Base-by-base conservation (phyloP, 2,113 vertebrate genomes). In the Ophthalmolycus amberensis region DNA sequence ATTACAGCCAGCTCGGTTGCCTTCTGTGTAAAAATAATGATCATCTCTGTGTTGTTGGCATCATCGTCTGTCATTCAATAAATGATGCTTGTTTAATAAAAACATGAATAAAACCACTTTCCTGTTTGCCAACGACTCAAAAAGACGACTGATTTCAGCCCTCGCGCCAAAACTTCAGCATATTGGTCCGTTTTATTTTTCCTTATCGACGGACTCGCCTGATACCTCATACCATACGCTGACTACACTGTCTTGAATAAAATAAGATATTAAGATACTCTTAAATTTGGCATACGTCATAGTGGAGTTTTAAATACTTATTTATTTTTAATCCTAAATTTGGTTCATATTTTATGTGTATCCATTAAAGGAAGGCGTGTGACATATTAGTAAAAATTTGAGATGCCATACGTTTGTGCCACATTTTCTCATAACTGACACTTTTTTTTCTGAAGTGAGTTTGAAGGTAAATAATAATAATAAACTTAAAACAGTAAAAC, bases 81-180 rank as follows among this genome's bases (percentile, higher is more conserved):
- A 91, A 86, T 42, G 58, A 89, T 92, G 92, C 89, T 93, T 95
- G 91, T 95, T 95, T 93, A 86, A 93, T 90, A 92, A 90, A 93
- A 89, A 48, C 69, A 80, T 85, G 25, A 84, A 88, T 79, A 79
- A 79, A 91, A 81, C 8, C 79, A 50, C 42, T 71, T 64, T 73
- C 70, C 60, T 75, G 63, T 91, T 79, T 85, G 80, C 75, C 74
- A 71, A 83, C 32, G 60, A 67, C 66, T 42, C 29, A 11, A 71
- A 75, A 75, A 3, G n/a, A 66, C 75, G 75, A 32, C 3, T 82
- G 71, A 38, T 38, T 58, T 65, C 20, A 59, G 59, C 22, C 18
- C 63, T 34, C 34, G 34, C 34, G 6, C 34, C 65, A 74, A 29
- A 62, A 52, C 29, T 27, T 32, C 63, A 32, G 3, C 40, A 12